Evolutionary conservation across 2,113 vertebrate genomes (phyloP).

Genomic region (Bungarus multicinctus): DNA sequence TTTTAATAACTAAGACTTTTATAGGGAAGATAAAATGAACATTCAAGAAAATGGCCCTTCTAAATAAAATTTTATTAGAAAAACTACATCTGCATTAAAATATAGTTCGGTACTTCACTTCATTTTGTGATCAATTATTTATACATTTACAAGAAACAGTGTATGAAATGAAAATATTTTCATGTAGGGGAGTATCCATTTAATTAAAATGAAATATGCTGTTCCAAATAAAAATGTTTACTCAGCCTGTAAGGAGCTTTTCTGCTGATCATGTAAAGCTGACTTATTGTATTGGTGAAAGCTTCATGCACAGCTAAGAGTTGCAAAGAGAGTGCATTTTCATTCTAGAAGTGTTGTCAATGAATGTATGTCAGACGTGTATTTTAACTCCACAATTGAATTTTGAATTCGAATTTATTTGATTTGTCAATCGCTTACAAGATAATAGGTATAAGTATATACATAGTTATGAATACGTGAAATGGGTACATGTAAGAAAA

Average conservation of each 20-base stretch:
- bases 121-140: neutral
- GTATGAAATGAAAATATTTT: conserved; percentile 8
- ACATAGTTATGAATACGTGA: no score
- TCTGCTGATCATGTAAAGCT: conserved; percentile 8
- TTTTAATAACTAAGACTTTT: neutral
- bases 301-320: neutral
- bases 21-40: neutral
- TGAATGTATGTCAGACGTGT: neutral
- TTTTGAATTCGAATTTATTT: no score
- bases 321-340: neutral
- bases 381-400: neutral
- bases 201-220: conserved; percentile 49
- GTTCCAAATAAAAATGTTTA: neutral
- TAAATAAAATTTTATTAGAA: neutral
- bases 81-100: neutral
- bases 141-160: conserved; percentile 11
- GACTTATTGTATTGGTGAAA: neutral
- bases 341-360: neutral
- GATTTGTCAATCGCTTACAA: no score
- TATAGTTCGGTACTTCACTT: neutral
- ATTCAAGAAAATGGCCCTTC: neutral
- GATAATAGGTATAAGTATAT: no score
- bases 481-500: no score
- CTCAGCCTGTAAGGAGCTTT: neutral
- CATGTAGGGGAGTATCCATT: conserved; percentile 43